Evolutionary conservation across 1,140 invertebrate genomes (phyloP).

Genomic region (Lerema accius): DNA sequence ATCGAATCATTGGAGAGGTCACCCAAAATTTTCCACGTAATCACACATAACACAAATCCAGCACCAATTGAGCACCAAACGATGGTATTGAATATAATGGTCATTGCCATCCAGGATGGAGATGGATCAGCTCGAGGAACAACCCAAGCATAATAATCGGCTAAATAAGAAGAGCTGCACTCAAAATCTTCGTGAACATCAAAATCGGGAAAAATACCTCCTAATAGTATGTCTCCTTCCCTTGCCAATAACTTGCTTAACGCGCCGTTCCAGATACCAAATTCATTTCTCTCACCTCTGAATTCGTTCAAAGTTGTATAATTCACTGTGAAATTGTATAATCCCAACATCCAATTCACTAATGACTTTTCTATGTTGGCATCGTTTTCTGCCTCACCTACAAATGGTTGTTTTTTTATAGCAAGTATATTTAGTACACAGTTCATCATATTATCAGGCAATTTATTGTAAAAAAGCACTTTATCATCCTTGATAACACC

Average conservation of each 20-base stretch:
- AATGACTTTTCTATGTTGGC: conserved; percentile 61
- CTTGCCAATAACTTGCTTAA: conserved; percentile 63
- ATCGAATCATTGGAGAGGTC: conserved; percentile 64
- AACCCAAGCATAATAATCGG: conserved; percentile 82
- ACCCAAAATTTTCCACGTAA: conserved; percentile 74
- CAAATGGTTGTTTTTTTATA: conserved; percentile 64
- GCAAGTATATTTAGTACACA: conserved; percentile 61
- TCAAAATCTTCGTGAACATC: conserved; percentile 82
- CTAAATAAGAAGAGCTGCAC: conserved; percentile 75
- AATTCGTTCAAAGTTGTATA: conserved; percentile 49
- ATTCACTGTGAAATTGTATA: conserved; percentile 49
- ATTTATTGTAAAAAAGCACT: conserved; percentile 51
- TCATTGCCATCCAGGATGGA: conserved; percentile 76
- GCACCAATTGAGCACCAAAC: conserved; percentile 75
- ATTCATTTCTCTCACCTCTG: conserved; percentile 69
- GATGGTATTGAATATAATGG: conserved; percentile 68
- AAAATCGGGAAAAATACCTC: conserved; percentile 83
- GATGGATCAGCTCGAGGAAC: conserved; percentile 68
- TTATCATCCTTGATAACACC: conserved; percentile 48
- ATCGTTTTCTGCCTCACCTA: conserved; percentile 48
- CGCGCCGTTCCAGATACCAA: conserved; percentile 74
- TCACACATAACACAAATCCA: conserved; percentile 67
- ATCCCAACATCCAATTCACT: conserved; percentile 48
- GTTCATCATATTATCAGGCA: conserved; percentile 60
- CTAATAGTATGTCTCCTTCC: conserved; percentile 78